Evolutionary conservation across 2,797 vertebrate genomes (phyloP), one percentile per base, ranked within the genome.

Genomic region (Sebastiscus albofasciatus): DNA sequence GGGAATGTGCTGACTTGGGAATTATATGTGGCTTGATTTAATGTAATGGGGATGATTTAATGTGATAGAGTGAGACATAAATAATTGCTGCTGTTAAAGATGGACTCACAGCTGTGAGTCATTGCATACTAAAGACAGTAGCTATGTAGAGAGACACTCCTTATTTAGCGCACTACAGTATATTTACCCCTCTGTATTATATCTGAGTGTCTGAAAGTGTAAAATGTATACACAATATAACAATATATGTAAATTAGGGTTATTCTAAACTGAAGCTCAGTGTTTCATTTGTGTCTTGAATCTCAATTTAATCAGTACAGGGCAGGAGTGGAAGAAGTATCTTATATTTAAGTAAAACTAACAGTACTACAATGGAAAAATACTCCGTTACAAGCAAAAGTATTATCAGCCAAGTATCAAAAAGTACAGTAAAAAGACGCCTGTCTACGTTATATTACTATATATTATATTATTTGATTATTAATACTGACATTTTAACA

Each of bases 1-100:
- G 83, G 11, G 52, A 84, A 85, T 84, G 81, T 82, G 84, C 80
- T 86, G 86, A 88, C 31, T 61, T 10, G 61, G 61, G 49, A 84
- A 59, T 64, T 64, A 46, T 26, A 46, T 39, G 65, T 49, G 52
- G 67, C 67, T 80, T 59, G 52, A 82, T 84, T 80, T 81, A 77
- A 72, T 71, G 67, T 7, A 68, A 65, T 3, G 31, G n/a, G 26
- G 26, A 68, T 66, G 64, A 81, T 83, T 78, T 59, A 74, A 84
- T 61, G 34, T 34, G 69, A 80, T 49, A 10, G 68, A 72, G 36
- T 39, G 82, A 39, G 70, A 24, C 67, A 52, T 72, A 39, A 74
- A 80, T 72, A 76, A 83, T 46, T 59, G 54, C 27, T 10, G 12
- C 42, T 14, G 29, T 84, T 75, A 58, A 71, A 83, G 60, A 46